Percentiles rank a stretch among this genome's conserved stretches.
Evolutionary conservation across 64 coral and sea anemone species (phyloP).

Genomic region (Catalaphyllia jardinei): DNA sequence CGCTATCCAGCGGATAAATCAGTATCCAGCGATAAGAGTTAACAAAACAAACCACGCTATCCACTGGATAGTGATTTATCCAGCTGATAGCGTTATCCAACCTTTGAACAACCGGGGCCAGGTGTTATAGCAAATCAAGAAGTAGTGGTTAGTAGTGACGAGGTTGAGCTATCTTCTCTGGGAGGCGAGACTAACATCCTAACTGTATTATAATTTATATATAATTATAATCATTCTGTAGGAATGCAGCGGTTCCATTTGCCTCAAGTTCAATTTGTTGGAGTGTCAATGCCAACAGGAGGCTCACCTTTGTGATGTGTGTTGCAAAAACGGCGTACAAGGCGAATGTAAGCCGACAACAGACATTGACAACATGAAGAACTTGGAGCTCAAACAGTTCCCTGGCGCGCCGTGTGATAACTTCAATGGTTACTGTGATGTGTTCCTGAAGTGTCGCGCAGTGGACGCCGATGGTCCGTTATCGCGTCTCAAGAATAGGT

Average conservation of each 20-base stretch:
- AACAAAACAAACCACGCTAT: too few relatives aligned
- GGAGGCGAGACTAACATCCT: too few relatives aligned
- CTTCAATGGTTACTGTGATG: constrained; percentile 98
- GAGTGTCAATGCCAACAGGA: constrained; percentile 67
- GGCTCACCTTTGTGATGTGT: constrained; percentile 50
- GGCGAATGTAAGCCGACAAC: constrained; percentile 25
- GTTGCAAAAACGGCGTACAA: constrained; percentile 24
- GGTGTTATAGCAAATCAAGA: too few relatives aligned
- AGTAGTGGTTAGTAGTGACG: too few relatives aligned
- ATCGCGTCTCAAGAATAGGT: constrained; percentile 80
- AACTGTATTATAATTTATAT: too few relatives aligned
- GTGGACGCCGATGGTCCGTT: constrained; percentile 97
- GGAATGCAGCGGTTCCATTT: constrained; percentile 64
- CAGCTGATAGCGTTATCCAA: too few relatives aligned
- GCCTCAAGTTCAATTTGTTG: constrained; percentile 6
- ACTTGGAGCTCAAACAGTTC: constrained; percentile 11
- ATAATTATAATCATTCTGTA: not conserved
- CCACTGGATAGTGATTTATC: too few relatives aligned
- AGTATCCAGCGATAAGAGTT: too few relatives aligned
- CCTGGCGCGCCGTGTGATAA: constrained; percentile 88
- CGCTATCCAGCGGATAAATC: too few relatives aligned
- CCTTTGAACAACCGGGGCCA: too few relatives aligned
- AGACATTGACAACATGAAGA: not conserved
- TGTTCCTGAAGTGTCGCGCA: constrained; percentile 91
- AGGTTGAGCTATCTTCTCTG: too few relatives aligned